These are phyloP conservation scores for Pantherophis vulpinus DNA, from an alignment of 2,797 vertebrate genomes.

Conservation along the genomic window DNA sequence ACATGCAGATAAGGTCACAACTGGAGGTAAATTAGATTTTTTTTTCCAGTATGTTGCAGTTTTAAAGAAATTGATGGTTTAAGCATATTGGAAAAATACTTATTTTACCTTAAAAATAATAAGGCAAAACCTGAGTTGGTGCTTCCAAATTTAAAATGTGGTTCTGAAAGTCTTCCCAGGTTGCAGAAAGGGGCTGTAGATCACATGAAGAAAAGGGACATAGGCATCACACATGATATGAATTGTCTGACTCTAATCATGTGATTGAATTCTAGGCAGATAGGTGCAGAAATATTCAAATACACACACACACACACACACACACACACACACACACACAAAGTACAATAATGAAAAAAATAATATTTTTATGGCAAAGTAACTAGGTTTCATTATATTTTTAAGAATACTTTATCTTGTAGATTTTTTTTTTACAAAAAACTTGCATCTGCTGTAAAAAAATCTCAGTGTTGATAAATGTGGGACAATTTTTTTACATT, in stretches of 20 bases:
- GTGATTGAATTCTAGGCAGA: neutral
- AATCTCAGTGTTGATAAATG: neutral
- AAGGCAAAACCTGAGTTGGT: neutral
- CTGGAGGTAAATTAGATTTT: neutral
- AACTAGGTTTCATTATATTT: neutral
- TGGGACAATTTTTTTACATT: neutral
- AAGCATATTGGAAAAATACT: neutral
- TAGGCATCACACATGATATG: neutral
- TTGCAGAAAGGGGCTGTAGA: neutral
- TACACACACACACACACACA: neutral
- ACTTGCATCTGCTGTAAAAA: neutral
- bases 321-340: too few species aligned
- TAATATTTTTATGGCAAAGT: neutral
- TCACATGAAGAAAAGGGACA: neutral
- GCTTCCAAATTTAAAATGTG: neutral
- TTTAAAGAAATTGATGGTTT: neutral
- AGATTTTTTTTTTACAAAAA: neutral
- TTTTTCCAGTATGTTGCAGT: neutral
- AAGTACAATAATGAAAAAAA: neutral
- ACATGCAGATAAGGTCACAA: neutral
- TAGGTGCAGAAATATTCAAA: neutral
- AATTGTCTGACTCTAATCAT: neutral
- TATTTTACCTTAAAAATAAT: neutral
- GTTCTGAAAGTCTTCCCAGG: neutral
- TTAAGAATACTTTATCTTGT: neutral